Conservation (phyloP, 2,113 vertebrate genomes). For the Gymnobelideus leadbeateri region DNA sequence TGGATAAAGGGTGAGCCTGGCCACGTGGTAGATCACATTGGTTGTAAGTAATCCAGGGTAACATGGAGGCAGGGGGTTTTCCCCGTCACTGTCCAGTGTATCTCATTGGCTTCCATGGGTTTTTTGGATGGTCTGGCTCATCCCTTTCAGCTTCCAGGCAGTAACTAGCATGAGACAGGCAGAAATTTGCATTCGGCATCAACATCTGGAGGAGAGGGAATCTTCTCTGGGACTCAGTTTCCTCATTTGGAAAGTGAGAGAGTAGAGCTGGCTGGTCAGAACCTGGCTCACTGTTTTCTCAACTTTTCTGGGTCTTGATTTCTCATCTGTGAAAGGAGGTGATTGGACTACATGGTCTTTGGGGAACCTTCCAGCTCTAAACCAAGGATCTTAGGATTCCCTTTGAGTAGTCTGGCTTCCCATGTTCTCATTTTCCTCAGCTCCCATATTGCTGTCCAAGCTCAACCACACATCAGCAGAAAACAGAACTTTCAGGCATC, state of each 20-base stretch:
- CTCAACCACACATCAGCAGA: neutral
- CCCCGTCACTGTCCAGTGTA: neutral
- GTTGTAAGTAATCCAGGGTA: neutral
- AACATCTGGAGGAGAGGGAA: neutral
- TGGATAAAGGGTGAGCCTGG: neutral
- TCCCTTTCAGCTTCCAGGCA: neutral
- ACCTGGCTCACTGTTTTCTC: neutral
- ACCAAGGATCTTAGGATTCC: neutral
- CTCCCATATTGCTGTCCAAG: neutral
- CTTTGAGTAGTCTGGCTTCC: neutral
- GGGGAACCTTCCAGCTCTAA: neutral
- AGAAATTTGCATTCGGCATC: neutral
- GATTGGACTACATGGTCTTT: neutral
- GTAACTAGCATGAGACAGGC: neutral
- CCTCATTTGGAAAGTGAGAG: neutral
- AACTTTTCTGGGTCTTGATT: neutral
- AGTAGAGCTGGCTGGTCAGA: no score
- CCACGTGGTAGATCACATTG: neutral
- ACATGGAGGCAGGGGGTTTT: neutral
- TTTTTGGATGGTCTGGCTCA: neutral
- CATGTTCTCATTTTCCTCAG: neutral
- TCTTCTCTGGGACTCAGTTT: neutral
- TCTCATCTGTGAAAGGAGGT: neutral
- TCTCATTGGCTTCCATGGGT: neutral
- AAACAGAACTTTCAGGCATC: neutral